phyloP scores from a whole-genome alignment of 2,113 vertebrate species.

The Mionectes macconnelli region DNA sequence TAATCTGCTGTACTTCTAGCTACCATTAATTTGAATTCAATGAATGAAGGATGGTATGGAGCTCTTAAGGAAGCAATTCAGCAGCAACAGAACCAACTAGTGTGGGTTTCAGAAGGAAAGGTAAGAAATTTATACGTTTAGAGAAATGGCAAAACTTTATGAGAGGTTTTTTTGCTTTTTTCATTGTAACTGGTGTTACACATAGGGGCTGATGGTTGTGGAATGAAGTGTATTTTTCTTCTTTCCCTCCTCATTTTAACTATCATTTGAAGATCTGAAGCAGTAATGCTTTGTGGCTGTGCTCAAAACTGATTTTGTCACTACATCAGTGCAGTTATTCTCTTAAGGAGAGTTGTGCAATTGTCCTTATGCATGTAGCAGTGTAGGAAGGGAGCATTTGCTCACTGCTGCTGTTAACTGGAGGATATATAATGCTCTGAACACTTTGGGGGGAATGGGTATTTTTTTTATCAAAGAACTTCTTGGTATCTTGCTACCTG shows the following conservation, averaged over 20 bases:
- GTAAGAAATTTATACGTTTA: constrained; percentile 69
- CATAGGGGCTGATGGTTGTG: not conserved
- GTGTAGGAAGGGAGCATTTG: not conserved
- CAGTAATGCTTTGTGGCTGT: not conserved
- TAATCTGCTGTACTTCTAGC: constrained; percentile 77
- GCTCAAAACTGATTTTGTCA: not conserved
- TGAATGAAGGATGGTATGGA: constrained; percentile 99
- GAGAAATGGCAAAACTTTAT: not conserved
- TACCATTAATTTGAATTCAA: constrained; percentile 97
- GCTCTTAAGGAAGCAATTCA: constrained; percentile 94
- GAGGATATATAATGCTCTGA: not conserved
- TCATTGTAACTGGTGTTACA: not conserved
- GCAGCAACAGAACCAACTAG: constrained; percentile 96
- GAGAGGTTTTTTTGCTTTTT: not conserved
- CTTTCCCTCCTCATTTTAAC: not conserved
- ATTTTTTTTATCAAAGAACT: not conserved
- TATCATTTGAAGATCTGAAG: not conserved
- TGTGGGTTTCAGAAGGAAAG: constrained; percentile 99
- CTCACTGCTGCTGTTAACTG: not conserved
- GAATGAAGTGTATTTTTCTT: not conserved
- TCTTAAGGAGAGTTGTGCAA: not conserved
- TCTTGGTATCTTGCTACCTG: not conserved
- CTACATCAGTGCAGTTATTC: not conserved
- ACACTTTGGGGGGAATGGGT: not conserved
- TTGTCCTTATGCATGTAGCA: not conserved